Conservation (phyloP, 2,888 invertebrate species). For the Anaspis maculata region DNA sequence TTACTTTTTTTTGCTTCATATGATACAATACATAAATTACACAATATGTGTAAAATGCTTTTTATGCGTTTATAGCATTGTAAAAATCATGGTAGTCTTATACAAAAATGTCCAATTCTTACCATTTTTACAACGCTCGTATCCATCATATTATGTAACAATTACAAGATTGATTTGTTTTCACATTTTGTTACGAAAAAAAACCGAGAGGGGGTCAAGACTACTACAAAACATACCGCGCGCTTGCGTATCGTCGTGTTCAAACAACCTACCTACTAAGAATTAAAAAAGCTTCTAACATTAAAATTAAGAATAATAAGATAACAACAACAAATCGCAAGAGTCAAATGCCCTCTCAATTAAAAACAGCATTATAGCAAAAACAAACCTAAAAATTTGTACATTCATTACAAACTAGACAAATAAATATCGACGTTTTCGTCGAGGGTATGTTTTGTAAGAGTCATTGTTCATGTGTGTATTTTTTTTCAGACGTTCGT, state of each 20-base stretch:
- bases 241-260: too few species aligned
- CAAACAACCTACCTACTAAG: too few species aligned
- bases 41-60: conserved; percentile 35
- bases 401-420: conserved; percentile 4
- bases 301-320: conserved; percentile 6
- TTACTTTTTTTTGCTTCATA: conserved; percentile 26
- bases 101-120: conserved; percentile 21
- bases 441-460: conserved; percentile 14
- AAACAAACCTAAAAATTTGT: conserved; percentile 1
- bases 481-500: too few species aligned
- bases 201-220: too few species aligned
- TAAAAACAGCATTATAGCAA: too few species aligned
- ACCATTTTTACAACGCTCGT: conserved; percentile 32
- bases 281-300: background rate
- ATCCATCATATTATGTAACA: too few species aligned
- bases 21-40: conserved; percentile 26
- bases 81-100: conserved; percentile 28
- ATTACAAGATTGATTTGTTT: conserved; percentile 8
- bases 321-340: conserved; percentile 10
- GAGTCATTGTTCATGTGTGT: conserved; percentile 5
- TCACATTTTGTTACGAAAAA: too few species aligned
- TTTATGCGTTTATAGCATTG: conserved; percentile 28
- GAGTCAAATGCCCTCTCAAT: too few species aligned
- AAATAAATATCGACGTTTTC: conserved; percentile 7
- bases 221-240: conserved; percentile 24